Percentiles rank a stretch among this genome's conserved stretches.
phyloP scores from a whole-genome alignment of 2,888 invertebrate genomes.

The Platycnemis pennipes region DNA sequence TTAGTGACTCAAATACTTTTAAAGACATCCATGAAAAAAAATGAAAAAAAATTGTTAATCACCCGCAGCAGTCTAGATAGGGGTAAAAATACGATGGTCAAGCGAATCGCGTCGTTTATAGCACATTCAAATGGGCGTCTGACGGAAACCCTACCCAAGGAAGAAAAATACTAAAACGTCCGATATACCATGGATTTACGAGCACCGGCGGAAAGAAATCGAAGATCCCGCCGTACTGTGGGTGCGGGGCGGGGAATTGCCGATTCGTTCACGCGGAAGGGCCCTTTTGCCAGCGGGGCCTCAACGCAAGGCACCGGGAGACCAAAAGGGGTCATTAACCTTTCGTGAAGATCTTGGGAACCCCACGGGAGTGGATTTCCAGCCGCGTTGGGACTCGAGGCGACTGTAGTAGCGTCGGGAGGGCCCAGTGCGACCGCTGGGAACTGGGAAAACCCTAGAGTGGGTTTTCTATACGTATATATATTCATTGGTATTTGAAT shows the following conservation, averaged over 20 bases:
- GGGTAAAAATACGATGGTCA: conserved; percentile 21
- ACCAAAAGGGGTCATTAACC: not conserved
- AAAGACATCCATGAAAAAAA: too few species aligned
- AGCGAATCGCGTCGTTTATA: not conserved
- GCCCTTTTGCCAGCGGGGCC: not conserved
- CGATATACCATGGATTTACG: not conserved
- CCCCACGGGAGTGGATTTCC: not conserved
- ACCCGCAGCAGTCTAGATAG: not conserved
- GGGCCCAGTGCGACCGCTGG: too few species aligned
- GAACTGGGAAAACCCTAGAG: too few species aligned
- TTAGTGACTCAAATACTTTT: too few species aligned
- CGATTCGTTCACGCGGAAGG: not conserved
- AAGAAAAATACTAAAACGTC: not conserved
- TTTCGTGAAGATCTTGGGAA: not conserved
- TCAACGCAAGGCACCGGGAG: not conserved
- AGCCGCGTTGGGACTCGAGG: too few species aligned
- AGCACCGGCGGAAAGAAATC: not conserved
- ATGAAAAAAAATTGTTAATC: not conserved
- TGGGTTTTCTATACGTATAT: too few species aligned
- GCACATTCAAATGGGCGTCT: not conserved
- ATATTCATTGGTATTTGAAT: too few species aligned
- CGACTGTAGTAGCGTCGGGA: too few species aligned
- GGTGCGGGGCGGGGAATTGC: not conserved
- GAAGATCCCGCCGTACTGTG: not conserved
- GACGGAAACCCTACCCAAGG: not conserved